phyloP scores from a whole-genome alignment of 2,888 invertebrate genomes.

The Steinernema carpocapsae region DNA sequence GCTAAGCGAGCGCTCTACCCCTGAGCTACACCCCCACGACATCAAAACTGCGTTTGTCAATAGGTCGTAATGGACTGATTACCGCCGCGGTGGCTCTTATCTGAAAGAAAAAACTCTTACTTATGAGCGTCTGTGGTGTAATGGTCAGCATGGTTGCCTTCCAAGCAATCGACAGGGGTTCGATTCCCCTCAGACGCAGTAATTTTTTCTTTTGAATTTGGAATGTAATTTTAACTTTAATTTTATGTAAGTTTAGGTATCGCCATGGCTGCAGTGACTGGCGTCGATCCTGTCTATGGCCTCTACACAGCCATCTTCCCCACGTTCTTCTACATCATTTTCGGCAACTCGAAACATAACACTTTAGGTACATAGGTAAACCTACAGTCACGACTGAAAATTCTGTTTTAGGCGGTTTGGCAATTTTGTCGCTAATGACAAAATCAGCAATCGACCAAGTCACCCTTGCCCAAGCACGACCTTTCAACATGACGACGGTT shows the following conservation, averaged over 20 bases:
- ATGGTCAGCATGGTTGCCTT: no score
- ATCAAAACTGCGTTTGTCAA: no score
- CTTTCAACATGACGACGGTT: constrained; percentile 35
- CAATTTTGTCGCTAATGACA: constrained; percentile 66
- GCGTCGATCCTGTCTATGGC: constrained; percentile 67
- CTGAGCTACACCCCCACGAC: constrained; percentile 53
- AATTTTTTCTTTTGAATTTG: no score
- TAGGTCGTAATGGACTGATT: background rate
- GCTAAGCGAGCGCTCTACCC: constrained; percentile 59
- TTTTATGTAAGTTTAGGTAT: constrained; percentile 54
- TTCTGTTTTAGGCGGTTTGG: constrained; percentile 64
- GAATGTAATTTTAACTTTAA: no score
- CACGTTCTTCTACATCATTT: constrained; percentile 66
- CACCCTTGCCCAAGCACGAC: constrained; percentile 9
- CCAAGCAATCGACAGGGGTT: no score
- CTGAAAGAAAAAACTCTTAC: background rate
- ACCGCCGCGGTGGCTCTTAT: background rate
- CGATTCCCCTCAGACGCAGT: no score
- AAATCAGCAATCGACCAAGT: constrained; percentile 65
- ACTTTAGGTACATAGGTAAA: constrained; percentile 56
- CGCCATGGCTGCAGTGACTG: constrained; percentile 65
- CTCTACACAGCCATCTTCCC: constrained; percentile 68
- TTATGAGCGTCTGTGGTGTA: no score
- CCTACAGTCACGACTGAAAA: no score
- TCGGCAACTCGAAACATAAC: constrained; percentile 67